Evolutionary conservation across 2,888 invertebrate species (phyloP), one percentile per base, ranked within the genome.

Genomic region (Agonum fuliginosum): DNA sequence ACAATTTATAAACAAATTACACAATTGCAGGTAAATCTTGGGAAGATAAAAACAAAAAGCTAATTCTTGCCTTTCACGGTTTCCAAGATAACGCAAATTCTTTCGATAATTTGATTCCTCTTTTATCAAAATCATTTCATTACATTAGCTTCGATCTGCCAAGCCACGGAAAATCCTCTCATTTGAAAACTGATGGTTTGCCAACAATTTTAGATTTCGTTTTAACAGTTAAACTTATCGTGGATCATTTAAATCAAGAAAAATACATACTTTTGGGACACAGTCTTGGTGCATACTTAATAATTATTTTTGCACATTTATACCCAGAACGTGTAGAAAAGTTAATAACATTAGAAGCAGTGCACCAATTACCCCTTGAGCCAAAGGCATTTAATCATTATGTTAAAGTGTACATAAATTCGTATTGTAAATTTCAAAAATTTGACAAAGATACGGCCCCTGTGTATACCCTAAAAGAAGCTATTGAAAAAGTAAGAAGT

Each of bases 51-150:
- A 83, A 84, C 19, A 85, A 89, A 54, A 88, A 89, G 1, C 89
- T 90, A 0, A 88, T 91, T 5, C 83, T 93, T 19, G 87, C 89
- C 2, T 85, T 91, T 19, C 92, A 92, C 80, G 92, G 92, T 0
- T 83, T 86, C 78, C 85, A 88, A 80, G 92, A 92, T 83, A 91
- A 91, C 3, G 90, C 90, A 0, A 90, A 89, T 0, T 87, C 89
- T 48, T 92, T 91, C 83, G 88, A 91, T 76, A 86, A 88, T 0
- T 82, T 93, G 1, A 87, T 91, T 12, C 88, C 88, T n/a, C 82
- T 88, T 14, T 82, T 93, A 34, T 90, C 91, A 0, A 83, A 82
- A 8, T 83, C 5, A 34, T 87, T 81, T 83, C 89, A 82, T 80
- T 90, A 84, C 81, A 84, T 88, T 24, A 86, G 87, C 78, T 82